Percentiles rank a stretch among this genome's conserved stretches.
phyloP scores from a whole-genome alignment of 2,797 vertebrate genomes.

The Phylloscopus collybita region DNA sequence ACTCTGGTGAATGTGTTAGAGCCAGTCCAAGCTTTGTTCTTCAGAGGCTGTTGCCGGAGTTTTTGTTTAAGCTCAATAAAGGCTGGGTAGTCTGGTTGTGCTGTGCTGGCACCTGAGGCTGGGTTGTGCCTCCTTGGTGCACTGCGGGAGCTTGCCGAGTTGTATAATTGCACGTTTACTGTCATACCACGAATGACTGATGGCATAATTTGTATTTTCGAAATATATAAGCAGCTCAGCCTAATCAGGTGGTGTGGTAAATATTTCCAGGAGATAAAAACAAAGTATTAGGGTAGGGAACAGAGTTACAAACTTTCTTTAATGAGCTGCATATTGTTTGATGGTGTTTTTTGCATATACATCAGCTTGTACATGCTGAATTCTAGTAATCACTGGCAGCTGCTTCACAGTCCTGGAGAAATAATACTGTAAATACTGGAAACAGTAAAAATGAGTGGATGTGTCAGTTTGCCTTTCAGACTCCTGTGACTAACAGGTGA shows the following conservation, averaged over 20 bases:
- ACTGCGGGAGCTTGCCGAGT: conserved; percentile 19
- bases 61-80: neutral
- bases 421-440: conserved; percentile 30
- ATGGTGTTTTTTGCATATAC: neutral
- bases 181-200: conserved; percentile 66
- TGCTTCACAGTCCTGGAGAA: conserved; percentile 42
- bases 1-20: neutral
- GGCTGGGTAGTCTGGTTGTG: neutral
- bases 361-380: conserved; percentile 20
- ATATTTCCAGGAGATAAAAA: conserved; percentile 64
- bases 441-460: conserved; percentile 16
- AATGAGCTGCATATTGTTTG: conserved; percentile 61
- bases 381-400: conserved; percentile 41
- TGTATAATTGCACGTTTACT: conserved; percentile 67
- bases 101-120: neutral
- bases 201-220: conserved; percentile 73
- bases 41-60: neutral
- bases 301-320: conserved; percentile 45
- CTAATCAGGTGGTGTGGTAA: conserved; percentile 65
- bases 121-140: conserved; percentile 26
- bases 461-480: conserved; percentile 45
- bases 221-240: conserved; percentile 70
- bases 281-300: conserved; percentile 63
- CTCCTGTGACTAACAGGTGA: conserved; percentile 10
- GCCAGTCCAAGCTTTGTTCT: neutral